Percentiles rank a stretch among this genome's conserved stretches.
phyloP scores from a whole-genome alignment of 1,140 invertebrate species.

The Dendroctonus valens region DNA sequence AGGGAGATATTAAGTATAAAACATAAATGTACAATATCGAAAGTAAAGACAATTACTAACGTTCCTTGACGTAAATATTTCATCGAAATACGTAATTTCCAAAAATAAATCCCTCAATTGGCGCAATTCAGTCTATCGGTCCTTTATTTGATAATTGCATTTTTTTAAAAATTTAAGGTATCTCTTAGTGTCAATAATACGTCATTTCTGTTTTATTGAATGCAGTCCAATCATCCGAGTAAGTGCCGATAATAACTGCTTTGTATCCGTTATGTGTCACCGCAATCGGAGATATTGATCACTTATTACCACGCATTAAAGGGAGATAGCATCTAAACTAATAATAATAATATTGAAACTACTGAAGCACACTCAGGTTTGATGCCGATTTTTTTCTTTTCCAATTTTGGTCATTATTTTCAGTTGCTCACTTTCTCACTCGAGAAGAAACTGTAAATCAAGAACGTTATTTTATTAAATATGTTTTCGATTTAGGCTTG shows the following conservation, averaged over 20 bases:
- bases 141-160: neutral
- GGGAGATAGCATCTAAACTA: neutral
- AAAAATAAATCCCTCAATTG: neutral
- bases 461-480: neutral
- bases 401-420: too few relatives aligned
- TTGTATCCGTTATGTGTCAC: neutral
- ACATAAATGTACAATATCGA: too few relatives aligned
- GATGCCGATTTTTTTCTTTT: too few relatives aligned
- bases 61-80: too few relatives aligned
- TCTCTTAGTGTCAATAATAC: neutral
- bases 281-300: neutral
- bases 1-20: too few relatives aligned
- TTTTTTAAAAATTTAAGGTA: neutral
- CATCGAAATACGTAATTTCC: too few relatives aligned
- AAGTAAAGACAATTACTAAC: too few relatives aligned
- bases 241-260: neutral
- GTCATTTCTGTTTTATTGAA: constrained; percentile 1
- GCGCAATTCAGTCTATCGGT: constrained; percentile 8
- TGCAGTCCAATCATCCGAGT: neutral
- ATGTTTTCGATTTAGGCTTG: neutral
- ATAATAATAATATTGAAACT: neutral
- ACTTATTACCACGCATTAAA: neutral
- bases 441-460: too few relatives aligned
- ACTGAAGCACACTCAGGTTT: neutral
- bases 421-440: too few relatives aligned